These are phyloP conservation scores for Anguilla obscura DNA, from an alignment of 2,797 vertebrate species.

Conservation along the genomic window DNA sequence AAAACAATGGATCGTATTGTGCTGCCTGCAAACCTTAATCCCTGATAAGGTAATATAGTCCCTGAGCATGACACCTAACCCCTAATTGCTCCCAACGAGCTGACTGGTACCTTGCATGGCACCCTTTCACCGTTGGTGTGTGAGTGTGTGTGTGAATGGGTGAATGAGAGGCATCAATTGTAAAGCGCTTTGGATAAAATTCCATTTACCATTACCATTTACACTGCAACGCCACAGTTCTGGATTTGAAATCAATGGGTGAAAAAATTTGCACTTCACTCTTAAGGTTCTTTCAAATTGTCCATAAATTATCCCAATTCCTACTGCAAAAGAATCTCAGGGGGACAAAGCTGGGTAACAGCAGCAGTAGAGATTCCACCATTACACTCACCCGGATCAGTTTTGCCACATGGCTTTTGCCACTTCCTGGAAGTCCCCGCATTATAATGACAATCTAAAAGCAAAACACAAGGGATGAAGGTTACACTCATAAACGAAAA, in stretches of 20 bases:
- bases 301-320: neutral
- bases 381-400: conserved; percentile 87
- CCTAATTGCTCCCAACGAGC: no score
- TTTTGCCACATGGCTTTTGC: conserved; percentile 97
- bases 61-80: no score
- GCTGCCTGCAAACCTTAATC: neutral
- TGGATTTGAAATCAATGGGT: neutral
- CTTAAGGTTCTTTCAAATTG: neutral
- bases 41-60: neutral
- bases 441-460: conserved; percentile 96
- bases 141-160: no score
- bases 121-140: no score
- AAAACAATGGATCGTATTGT: neutral
- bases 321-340: neutral
- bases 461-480: neutral
- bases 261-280: neutral
- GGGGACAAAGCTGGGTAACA: neutral
- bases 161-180: no score
- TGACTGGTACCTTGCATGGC: no score
- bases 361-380: neutral
- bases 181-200: no score
- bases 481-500: conserved; percentile 26
- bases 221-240: neutral
- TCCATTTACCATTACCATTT: no score
- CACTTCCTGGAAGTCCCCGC: conserved; percentile 96